Percentiles rank a stretch among this genome's conserved stretches.
These are phyloP conservation scores for Desoria tigrina DNA, from an alignment of 2,888 invertebrate genomes.

Conservation along the genomic window DNA sequence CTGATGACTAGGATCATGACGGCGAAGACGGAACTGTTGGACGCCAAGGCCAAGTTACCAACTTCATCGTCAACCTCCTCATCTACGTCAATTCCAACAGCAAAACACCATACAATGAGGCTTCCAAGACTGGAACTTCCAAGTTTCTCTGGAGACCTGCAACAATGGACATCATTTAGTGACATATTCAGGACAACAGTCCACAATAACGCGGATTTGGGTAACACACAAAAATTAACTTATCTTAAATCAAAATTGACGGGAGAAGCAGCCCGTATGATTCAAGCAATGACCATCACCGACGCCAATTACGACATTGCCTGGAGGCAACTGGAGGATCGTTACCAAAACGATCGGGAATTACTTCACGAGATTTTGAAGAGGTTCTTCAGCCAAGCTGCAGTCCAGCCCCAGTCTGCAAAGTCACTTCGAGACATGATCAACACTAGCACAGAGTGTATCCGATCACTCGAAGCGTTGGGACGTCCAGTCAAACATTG, in stretches of 20 bases:
- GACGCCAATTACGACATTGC: conserved; percentile 38
- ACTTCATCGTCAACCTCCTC: neutral
- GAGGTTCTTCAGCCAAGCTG: conserved; percentile 15
- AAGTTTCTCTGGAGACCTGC: conserved; percentile 18
- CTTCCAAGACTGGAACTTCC: conserved; percentile 29
- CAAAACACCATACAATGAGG: neutral
- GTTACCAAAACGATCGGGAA: conserved; percentile 37
- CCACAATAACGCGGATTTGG: conserved; percentile 13
- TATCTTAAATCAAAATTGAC: conserved; percentile 27
- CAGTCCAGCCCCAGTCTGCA: conserved; percentile 8
- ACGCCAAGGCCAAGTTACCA: neutral
- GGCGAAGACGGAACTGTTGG: neutral
- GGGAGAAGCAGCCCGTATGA: conserved; percentile 35
- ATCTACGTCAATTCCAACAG: neutral
- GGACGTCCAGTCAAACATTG: neutral
- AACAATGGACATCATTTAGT: conserved; percentile 26
- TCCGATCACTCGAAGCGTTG: conserved; percentile 22
- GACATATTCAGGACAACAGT: conserved; percentile 33
- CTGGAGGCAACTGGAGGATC: conserved; percentile 21
- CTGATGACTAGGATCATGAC: neutral
- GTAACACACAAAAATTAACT: conserved; percentile 26
- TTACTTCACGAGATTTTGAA: conserved; percentile 20
- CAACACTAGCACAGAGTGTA: conserved; percentile 25
- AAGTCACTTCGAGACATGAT: conserved; percentile 19
- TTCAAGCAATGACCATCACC: conserved; percentile 17